Conservation (phyloP, 2,113 vertebrate genomes). For the Indicator maculatus region DNA sequence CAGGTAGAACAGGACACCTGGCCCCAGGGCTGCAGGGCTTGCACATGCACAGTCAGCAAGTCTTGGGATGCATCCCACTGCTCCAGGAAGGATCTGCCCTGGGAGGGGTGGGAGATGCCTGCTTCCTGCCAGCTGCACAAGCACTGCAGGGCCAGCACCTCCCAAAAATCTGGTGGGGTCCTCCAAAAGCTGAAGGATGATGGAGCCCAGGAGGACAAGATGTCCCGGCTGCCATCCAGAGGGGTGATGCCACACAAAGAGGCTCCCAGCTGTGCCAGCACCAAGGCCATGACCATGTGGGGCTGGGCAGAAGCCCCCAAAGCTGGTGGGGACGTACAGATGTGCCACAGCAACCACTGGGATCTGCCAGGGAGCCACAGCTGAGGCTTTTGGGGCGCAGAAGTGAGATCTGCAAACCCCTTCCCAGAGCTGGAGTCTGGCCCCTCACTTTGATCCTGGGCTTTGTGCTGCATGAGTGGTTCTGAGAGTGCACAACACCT, state of each 20-base stretch:
- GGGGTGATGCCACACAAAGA: not conserved
- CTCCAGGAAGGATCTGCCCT: not conserved
- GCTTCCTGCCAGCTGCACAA: not conserved
- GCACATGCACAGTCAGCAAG: not conserved
- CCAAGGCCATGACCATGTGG: accelerated
- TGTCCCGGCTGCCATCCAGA: accelerated
- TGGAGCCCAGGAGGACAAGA: no score
- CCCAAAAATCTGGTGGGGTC: accelerated
- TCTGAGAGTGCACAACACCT: not conserved
- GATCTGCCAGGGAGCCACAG: not conserved
- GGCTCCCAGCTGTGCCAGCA: not conserved
- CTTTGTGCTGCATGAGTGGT: not conserved
- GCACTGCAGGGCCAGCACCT: not conserved
- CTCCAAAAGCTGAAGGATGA: not conserved
- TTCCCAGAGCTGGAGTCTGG: not conserved
- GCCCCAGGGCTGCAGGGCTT: not conserved
- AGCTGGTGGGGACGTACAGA: not conserved
- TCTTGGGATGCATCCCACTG: not conserved
- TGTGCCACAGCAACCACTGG: accelerated
- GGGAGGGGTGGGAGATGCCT: not conserved
- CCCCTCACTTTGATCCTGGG: not conserved
- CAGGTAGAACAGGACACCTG: not conserved
- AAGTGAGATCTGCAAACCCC: not conserved
- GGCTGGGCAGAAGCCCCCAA: not conserved
- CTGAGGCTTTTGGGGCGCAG: accelerated